Conservation (phyloP, 2,113 vertebrate genomes). For the Otolemur garnettii region DNA sequence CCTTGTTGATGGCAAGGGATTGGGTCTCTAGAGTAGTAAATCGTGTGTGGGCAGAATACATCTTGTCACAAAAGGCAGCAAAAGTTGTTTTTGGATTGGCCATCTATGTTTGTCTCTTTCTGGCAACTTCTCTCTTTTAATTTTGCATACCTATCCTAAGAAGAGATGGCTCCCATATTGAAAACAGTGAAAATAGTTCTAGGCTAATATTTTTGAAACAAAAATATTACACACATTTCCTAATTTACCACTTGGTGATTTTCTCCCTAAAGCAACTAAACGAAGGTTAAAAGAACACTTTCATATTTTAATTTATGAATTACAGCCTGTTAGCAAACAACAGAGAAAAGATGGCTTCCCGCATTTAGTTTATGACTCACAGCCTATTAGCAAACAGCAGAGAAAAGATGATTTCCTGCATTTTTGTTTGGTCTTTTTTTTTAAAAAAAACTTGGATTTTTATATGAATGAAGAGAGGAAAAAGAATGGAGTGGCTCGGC, state of each 20-base stretch:
- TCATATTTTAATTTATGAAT: slow-evolving; percentile 34
- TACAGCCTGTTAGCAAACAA: not conserved
- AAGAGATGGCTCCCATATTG: not conserved
- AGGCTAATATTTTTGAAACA: not conserved
- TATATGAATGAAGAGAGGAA: not conserved
- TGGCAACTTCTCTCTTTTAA: slow-evolving; percentile 53
- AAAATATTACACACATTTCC: not conserved
- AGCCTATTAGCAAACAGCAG: not conserved
- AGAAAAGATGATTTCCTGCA: slow-evolving; percentile 1
- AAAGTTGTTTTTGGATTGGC: not conserved
- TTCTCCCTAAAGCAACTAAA: not conserved
- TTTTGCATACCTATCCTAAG: not conserved
- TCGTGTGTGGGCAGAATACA: not conserved
- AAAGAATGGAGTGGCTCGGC: slow-evolving; percentile 12
- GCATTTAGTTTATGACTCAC: slow-evolving; percentile 43
- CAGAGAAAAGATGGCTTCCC: not conserved
- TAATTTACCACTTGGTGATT: slow-evolving; percentile 43
- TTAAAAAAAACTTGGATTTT: not conserved
- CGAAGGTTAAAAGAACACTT: not conserved
- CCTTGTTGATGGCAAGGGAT: slow-evolving; percentile 43
- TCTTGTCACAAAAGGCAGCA: not conserved
- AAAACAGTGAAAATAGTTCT: not conserved
- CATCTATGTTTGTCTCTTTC: not conserved
- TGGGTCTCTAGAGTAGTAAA: slow-evolving; percentile 24
- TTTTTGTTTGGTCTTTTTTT: not conserved